phyloP scores from a whole-genome alignment of 2,888 invertebrate species.

The Papilio demoleus region DNA sequence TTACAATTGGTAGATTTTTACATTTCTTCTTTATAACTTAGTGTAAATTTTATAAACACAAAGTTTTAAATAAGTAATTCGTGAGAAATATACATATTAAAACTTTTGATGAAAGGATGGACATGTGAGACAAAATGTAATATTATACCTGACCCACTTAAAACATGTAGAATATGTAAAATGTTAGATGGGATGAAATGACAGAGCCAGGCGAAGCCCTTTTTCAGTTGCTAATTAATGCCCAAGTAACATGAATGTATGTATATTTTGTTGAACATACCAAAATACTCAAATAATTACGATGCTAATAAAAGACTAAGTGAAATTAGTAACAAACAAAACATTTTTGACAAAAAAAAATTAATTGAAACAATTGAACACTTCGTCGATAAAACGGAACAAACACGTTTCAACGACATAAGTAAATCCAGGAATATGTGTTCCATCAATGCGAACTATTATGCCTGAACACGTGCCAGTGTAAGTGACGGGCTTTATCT shows the following conservation, averaged over 20 bases:
- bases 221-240: slow-evolving; percentile 31
- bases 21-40: no score
- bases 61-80: neutral
- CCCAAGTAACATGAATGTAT: neutral
- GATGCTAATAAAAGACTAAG: neutral
- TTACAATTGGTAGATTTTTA: no score
- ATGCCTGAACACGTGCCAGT: slow-evolving; percentile 22
- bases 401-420: slow-evolving; percentile 1
- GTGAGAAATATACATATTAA: slow-evolving; percentile 13
- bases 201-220: slow-evolving; percentile 15
- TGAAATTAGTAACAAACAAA: neutral
- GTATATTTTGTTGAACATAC: neutral
- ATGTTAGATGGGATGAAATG: slow-evolving; percentile 20
- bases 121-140: slow-evolving; percentile 26
- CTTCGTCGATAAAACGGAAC: neutral
- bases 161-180: slow-evolving; percentile 26
- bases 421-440: slow-evolving; percentile 3
- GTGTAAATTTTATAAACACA: no score
- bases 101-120: slow-evolving; percentile 33
- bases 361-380: neutral
- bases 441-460: slow-evolving; percentile 21
- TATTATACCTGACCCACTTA: slow-evolving; percentile 26
- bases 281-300: neutral
- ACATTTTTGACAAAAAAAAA: neutral
- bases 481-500: slow-evolving; percentile 24